Evolutionary conservation across 2,797 vertebrate species (phyloP), one percentile per base, ranked within the genome.

Genomic region (Acanthis flammea): DNA sequence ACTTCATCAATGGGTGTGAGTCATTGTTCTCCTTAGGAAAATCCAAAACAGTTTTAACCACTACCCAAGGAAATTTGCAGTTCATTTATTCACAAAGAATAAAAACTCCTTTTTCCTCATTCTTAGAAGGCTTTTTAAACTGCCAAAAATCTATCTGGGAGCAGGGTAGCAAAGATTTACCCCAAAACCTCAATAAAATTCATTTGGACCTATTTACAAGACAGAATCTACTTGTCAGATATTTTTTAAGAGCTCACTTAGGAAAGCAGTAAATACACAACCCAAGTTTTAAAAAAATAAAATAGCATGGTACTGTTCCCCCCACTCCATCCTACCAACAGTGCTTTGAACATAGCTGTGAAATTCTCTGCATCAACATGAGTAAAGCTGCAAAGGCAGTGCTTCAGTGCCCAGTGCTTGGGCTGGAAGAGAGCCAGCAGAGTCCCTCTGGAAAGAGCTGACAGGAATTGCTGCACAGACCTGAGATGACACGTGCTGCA

Each of bases 1-100:
- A 88, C 92, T 97, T 96, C 48, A 94, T 97, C 96, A 96, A 96
- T 96, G 95, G 89, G 63, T 78, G 88, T 13, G 51, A 97, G 91
- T 93, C 92, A 72, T 73, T 96, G 93, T 80, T 96, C 89, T 90
- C 90, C 82, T 93, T 30, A 93, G 92, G 93, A 93, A 97, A 96
- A 96, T 87, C 84, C 79, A 94, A 88, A 93, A 61, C 78, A 85
- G 65, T 95, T 97, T 92, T 87, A 97, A 94, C 88, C 53, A 80
- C 14, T 24, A 86, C 24, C 68, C 84, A 91, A 93, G 88, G 91
- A 97, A 95, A 96, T 96, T 63, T 80, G 57, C 71, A 87, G 90
- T 94, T 97, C 82, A 90, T 77, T 97, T 96, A 93, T 84, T 85
- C 77, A 76, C 78, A 74, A 45, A 74, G 79, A 57, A 45, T 55